A percentile compares a stretch with the other conserved stretches of the same genome.
These are phyloP conservation scores for Euura lappo DNA, from an alignment of 1,140 invertebrate genomes.

Conservation along the genomic window DNA sequence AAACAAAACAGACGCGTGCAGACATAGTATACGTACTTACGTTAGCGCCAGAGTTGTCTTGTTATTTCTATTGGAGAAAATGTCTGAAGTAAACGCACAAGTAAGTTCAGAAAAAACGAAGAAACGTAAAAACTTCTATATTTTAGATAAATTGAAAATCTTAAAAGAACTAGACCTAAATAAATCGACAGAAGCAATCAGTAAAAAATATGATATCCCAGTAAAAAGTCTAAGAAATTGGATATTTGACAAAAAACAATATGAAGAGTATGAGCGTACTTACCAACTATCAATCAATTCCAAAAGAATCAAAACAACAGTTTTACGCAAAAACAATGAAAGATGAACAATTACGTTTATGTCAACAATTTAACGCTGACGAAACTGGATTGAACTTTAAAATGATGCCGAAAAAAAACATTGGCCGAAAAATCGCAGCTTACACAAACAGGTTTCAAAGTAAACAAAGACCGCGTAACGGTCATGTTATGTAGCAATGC, in stretches of 20 bases:
- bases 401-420: constrained; percentile 45
- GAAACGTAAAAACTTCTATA: background rate
- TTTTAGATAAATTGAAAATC: background rate
- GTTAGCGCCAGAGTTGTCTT: too few species aligned
- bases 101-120: background rate
- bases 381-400: constrained; percentile 53
- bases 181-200: background rate
- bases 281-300: background rate
- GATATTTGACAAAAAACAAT: background rate
- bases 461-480: constrained; percentile 36
- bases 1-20: too few species aligned
- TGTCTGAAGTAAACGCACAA: too few species aligned
- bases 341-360: constrained; percentile 11
- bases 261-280: background rate
- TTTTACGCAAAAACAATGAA: background rate
- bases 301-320: background rate
- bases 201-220: background rate
- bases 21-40: too few species aligned
- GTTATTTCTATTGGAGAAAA: too few species aligned
- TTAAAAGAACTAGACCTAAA: background rate
- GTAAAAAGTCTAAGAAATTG: background rate
- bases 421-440: constrained; percentile 37
- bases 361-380: constrained; percentile 52
- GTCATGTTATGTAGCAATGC: constrained; percentile 37
- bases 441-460: constrained; percentile 37